Base-by-base conservation (phyloP, 2,888 invertebrate species). In the Philaethria dido region DNA sequence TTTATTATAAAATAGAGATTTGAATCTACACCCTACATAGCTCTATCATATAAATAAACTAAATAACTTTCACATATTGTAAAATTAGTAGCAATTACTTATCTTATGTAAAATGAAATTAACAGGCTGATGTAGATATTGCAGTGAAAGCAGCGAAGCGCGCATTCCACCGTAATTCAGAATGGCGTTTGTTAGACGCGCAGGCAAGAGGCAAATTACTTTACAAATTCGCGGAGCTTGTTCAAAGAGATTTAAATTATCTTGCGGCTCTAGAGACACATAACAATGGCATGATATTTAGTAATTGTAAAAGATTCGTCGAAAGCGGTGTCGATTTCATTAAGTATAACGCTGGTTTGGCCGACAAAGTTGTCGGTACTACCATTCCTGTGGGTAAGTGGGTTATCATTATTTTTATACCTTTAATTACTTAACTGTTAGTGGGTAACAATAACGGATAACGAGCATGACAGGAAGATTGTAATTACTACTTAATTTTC, bases 251-350 rank as follows among this genome's bases (percentile, higher is more conserved):
- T 84, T 87, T 90, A 1, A 89, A 91, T 2, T 97, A 97, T 76
- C 80, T 98, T 45, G 95, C 96, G 47, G 96, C 96, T 75, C 91
- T 99, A 79, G 98, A 99, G 91, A 97, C 98, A 0, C 84, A 97
- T 68, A 97, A 99, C 84, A 98, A 98, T 87, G 98, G 98, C 22
- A 98, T 97, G 87, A 96, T 98, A 0, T 95, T 94, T 77, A 81
- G 87, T 6, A 85, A 93, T 72, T 89, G 96, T 93, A 93, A 71
- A 78, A 77, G n/a, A 88, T 93, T 74, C 94, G 94, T 84, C 74
- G 94, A 0, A 81, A 86, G 0, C 76, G 83, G 69, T 80, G 92
- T 63, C 80, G 94, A 63, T 86, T 88, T 59, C 86, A 80, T 96
- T 3, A 94, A 97, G 25, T 98, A 98, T 79, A 95, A 95, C 81